Evolutionary conservation across 2,113 vertebrate species (phyloP).

Genomic region (Camelus dromedarius): DNA sequence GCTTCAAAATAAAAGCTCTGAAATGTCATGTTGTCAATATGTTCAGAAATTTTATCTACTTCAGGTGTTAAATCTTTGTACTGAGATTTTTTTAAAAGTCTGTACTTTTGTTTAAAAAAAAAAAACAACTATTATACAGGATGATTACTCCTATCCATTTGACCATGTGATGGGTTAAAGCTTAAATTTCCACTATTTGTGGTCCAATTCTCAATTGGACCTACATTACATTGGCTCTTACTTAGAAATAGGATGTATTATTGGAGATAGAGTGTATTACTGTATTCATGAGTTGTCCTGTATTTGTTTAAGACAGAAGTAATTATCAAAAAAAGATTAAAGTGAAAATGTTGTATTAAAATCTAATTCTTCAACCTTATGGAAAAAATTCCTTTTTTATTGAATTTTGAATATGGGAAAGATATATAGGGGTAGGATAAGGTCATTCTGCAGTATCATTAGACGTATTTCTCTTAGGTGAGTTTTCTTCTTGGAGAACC

Average conservation of each 20-base stretch:
- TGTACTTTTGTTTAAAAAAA: conserved; percentile 13
- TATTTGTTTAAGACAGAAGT: conserved; percentile 1
- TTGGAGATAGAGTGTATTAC: not conserved
- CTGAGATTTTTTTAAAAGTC: not conserved
- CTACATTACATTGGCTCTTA: not conserved
- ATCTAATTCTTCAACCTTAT: not conserved
- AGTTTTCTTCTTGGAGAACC: not conserved
- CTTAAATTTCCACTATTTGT: conserved; percentile 13
- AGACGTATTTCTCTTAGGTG: not conserved
- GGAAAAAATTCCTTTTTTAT: not conserved
- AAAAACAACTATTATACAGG: not conserved
- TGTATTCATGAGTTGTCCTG: not conserved
- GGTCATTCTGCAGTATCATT: not conserved
- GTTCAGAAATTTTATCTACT: conserved; percentile 34
- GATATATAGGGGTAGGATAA: not conserved
- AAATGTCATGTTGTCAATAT: conserved; percentile 68
- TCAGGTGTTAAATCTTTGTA: conserved; percentile 59
- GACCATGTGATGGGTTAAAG: not conserved
- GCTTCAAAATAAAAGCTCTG: conserved; percentile 73
- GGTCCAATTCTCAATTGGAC: conserved; percentile 3
- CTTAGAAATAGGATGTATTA: not conserved
- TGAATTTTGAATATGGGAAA: not conserved
- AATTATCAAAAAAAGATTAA: not conserved
- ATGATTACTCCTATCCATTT: not conserved
- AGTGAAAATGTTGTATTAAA: conserved; percentile 30